A percentile compares a stretch with the other conserved stretches of the same genome.
phyloP scores from a whole-genome alignment of 1,140 invertebrate genomes.

The Diabrotica virgifera region DNA sequence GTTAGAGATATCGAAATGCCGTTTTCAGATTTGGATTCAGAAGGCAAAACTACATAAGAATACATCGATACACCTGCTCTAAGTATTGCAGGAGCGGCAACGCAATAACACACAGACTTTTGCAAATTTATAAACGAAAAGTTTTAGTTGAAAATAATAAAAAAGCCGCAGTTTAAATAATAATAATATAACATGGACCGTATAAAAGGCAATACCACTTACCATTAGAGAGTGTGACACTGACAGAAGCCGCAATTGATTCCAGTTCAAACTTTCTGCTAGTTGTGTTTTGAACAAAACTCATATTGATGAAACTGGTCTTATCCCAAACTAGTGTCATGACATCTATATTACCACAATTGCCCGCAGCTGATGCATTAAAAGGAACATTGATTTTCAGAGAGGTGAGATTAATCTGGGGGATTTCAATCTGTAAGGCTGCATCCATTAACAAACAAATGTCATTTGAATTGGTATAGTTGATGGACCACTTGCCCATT shows the following conservation, averaged over 20 bases:
- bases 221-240: background rate
- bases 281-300: slow-evolving; percentile 51
- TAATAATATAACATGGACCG: too few species aligned
- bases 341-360: slow-evolving; percentile 50
- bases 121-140: too few species aligned
- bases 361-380: slow-evolving; percentile 48
- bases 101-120: too few species aligned
- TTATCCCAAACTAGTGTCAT: slow-evolving; percentile 52
- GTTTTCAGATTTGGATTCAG: too few species aligned
- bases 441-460: slow-evolving; percentile 61
- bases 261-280: slow-evolving; percentile 30
- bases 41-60: too few species aligned
- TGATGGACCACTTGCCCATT: slow-evolving; percentile 51
- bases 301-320: slow-evolving; percentile 39
- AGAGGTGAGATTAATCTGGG: slow-evolving; percentile 38
- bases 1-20: too few species aligned
- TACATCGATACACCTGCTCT: too few species aligned
- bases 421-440: slow-evolving; percentile 60
- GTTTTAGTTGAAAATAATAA: too few species aligned
- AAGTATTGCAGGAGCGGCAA: too few species aligned
- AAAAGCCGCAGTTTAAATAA: too few species aligned
- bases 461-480: slow-evolving; percentile 47
- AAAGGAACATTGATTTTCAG: slow-evolving; percentile 49
- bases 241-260: slow-evolving; percentile 4
- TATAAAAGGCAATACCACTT: background rate